Evolutionary conservation across 2,797 vertebrate species (phyloP).

Genomic region (Peromyscus nudipes): DNA sequence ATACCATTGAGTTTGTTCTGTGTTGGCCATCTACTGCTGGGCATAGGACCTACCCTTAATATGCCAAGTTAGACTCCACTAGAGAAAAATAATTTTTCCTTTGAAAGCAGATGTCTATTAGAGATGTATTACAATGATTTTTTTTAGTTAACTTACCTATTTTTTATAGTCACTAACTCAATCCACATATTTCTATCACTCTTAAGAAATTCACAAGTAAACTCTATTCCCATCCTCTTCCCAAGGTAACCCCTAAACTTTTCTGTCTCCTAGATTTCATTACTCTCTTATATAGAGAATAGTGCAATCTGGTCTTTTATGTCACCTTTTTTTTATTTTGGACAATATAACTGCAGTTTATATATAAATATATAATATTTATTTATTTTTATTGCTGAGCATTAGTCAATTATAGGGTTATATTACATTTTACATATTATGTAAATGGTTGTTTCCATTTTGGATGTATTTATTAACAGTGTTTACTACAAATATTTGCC

Average conservation of each 20-base stretch:
- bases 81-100: neutral
- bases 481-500: neutral
- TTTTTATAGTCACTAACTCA: neutral
- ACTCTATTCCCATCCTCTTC: neutral
- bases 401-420: neutral
- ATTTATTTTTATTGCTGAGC: neutral
- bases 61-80: neutral
- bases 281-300: neutral
- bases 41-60: too few relatives aligned
- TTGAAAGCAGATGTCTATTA: neutral
- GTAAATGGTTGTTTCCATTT: neutral
- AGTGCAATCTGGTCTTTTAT: neutral
- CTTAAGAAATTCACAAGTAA: neutral
- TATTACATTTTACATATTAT: neutral
- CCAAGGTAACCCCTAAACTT: neutral
- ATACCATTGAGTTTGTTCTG: neutral
- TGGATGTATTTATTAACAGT: neutral
- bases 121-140: neutral
- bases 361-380: neutral
- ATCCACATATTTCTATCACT: neutral
- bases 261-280: neutral
- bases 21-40: neutral
- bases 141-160: slow-evolving; percentile 25
- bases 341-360: neutral
- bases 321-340: neutral